phyloP scores from a whole-genome alignment of 1,140 invertebrate genomes.

The Calliphora vicina region DNA sequence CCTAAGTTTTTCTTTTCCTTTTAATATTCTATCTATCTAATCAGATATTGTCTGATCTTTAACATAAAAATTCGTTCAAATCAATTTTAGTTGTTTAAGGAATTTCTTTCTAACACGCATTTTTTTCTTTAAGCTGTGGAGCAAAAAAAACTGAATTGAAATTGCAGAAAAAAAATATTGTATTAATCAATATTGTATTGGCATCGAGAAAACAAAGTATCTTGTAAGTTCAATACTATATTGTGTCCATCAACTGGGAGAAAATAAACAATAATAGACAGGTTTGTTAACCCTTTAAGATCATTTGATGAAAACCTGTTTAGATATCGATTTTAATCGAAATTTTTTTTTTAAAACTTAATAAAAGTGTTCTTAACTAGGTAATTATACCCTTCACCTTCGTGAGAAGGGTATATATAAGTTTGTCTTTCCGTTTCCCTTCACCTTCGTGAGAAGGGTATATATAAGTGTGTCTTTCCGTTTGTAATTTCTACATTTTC shows the following conservation, averaged over 20 bases:
- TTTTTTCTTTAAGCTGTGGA: not conserved
- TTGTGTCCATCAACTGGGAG: not conserved
- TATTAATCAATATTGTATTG: not conserved
- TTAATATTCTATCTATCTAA: constrained; percentile 14
- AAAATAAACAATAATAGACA: not conserved
- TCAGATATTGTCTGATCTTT: constrained; percentile 14
- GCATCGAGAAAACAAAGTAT: not conserved
- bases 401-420: no score
- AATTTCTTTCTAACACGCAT: not conserved
- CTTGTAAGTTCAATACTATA: constrained; percentile 5
- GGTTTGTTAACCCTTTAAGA: not conserved
- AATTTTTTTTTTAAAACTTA: no score
- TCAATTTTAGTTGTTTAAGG: constrained; percentile 20
- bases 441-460: no score
- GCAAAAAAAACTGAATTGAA: not conserved
- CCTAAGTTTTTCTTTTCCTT: no score
- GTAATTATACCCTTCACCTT: no score
- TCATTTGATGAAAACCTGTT: no score
- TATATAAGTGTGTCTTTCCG: no score
- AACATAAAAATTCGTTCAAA: constrained; percentile 34
- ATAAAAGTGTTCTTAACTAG: no score
- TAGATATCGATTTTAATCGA: no score
- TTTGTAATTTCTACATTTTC: no score
- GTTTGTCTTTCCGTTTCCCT: no score
- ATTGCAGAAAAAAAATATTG: not conserved